Base-by-base conservation (phyloP, 2,113 vertebrate species). In the Dipodomys stephensi region DNA sequence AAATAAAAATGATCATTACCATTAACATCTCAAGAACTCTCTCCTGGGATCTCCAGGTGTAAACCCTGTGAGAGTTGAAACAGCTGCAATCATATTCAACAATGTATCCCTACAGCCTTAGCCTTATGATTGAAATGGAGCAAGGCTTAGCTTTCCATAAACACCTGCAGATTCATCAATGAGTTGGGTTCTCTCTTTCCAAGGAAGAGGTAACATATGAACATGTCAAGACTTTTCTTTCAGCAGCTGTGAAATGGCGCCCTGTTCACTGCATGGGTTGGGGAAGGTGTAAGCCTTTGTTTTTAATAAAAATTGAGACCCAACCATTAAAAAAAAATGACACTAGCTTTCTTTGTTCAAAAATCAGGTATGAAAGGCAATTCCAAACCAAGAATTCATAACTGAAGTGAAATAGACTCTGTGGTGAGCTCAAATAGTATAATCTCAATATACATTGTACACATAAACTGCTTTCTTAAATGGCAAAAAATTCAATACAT, bases 331-430 rank as follows among this genome's bases (percentile, higher is more conserved):
- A 84, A 87, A 86, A 27, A 91, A 57, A 82, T 10, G 0, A 85
- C 11, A 81, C 32, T 68, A 25, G 16, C 27, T 64, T 80, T 80
- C 57, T 84, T 81, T 72, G 78, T 85, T 94, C 80, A 57, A 65
- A 64, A 83, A 88, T 35, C 62, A 64, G 32, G 69, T 53, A 20
- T 39, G 64, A 95, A 94, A 85, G 32, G 5, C 6, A 77, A 93
- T 74, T 74, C 22, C 19, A 78, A 83, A 84, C 53, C 23, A 72
- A 90, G 46, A 93, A 90, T 79, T 68, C 8, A 49, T 49, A 49
- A 49, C 49, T 49, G 49, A 49, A 49, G 49, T 49, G 49, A 12
- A 49, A 49, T 1, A 49, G 49, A 49, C 49, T 49, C 9, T 49
- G 12, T 49, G 49, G 49, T 0, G 1, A 49, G 49, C 49, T 12